Evolutionary conservation across 2,797 vertebrate genomes (phyloP).

Genomic region (Gambusia yucatana): DNA sequence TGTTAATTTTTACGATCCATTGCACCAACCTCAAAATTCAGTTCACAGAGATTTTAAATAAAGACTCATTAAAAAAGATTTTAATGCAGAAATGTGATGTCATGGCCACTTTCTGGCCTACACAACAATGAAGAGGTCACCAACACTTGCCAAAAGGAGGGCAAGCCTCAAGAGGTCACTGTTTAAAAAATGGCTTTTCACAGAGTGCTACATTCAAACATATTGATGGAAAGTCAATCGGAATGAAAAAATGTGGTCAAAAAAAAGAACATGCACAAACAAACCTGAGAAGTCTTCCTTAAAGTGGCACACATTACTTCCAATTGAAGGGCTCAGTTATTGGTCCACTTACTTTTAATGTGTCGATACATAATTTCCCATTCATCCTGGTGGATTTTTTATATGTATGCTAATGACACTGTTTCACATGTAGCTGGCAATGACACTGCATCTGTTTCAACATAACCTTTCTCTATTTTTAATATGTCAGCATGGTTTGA

Average conservation of each 20-base stretch:
- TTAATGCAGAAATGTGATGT: background rate
- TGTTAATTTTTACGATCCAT: background rate
- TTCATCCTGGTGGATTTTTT: background rate
- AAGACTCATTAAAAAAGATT: background rate
- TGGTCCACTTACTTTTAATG: background rate
- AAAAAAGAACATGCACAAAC: background rate
- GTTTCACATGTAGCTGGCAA: background rate
- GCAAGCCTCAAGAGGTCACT: background rate
- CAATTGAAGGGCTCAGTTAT: background rate
- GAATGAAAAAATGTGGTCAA: background rate
- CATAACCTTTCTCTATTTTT: background rate
- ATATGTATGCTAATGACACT: background rate
- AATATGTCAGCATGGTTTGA: background rate
- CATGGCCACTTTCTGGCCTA: background rate
- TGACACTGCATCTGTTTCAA: no score
- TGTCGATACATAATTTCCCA: background rate
- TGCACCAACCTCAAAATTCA: background rate
- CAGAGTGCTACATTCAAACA: background rate
- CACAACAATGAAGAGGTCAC: background rate
- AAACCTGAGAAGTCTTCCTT: background rate
- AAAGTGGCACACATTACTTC: background rate
- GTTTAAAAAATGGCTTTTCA: background rate
- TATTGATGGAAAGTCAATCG: background rate
- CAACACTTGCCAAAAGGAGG: background rate
- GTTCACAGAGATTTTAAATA: background rate